These are phyloP conservation scores for Palythoa grandiflora DNA, from an alignment of 92 coral and sea anemone genomes.

Conservation along the genomic window DNA sequence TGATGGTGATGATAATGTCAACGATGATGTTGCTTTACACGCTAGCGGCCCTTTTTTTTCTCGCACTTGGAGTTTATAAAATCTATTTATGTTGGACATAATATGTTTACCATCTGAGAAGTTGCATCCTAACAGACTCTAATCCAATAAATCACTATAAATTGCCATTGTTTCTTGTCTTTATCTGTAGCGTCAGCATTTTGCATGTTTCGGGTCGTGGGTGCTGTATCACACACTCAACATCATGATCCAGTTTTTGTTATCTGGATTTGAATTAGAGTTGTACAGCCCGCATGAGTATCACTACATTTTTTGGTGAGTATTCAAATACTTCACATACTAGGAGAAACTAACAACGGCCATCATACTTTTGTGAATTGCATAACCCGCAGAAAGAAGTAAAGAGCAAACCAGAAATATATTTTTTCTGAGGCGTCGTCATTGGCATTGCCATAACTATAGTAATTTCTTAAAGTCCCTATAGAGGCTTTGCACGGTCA, in stretches of 20 bases:
- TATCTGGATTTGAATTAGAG: constrained; percentile 94
- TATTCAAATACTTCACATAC: not conserved
- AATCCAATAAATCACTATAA: not conserved
- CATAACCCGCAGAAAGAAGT: no score
- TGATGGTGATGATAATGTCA: not conserved
- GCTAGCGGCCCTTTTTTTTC: no score
- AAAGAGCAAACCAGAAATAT: no score
- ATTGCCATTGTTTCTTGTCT: not conserved
- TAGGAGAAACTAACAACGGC: no score
- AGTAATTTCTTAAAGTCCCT: no score
- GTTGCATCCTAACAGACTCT: not conserved
- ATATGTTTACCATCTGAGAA: no score
- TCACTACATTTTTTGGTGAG: constrained; percentile 97
- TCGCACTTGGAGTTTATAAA: no score
- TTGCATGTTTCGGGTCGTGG: constrained; percentile 99
- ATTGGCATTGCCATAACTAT: no score
- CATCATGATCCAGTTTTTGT: constrained; percentile 94
- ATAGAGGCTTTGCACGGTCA: no score
- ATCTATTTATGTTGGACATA: no score
- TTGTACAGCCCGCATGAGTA: constrained; percentile 94
- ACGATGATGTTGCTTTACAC: not conserved
- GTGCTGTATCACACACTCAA: constrained; percentile 94
- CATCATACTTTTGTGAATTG: no score
- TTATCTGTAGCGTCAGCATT: constrained; percentile 86
- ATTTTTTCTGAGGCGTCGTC: no score